Evolutionary conservation across 1,140 invertebrate species (phyloP).

Genomic region (Anoplolepis gracilipes): DNA sequence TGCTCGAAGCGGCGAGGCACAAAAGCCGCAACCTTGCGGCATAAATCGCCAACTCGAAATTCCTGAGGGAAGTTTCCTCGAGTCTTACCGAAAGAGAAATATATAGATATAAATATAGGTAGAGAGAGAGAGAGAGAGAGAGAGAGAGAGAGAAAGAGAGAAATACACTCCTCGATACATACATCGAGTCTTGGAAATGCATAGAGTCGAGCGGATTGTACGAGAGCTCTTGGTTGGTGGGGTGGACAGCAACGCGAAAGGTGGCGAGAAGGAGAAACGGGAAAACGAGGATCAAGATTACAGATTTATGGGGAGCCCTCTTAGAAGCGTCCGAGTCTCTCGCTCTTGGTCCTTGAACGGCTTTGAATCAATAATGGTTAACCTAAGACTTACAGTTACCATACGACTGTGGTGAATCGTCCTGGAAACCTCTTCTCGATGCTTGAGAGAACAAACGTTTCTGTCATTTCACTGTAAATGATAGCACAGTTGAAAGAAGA

Average conservation of each 20-base stretch:
- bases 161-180: slow-evolving; percentile 46
- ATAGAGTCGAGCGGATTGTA: slow-evolving; percentile 42
- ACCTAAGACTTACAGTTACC: slow-evolving; percentile 33
- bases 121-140: not conserved
- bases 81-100: not conserved
- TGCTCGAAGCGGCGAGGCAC: slow-evolving; percentile 66
- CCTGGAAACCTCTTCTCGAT: slow-evolving; percentile 28
- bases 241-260: slow-evolving; percentile 42
- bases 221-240: not conserved
- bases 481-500: not conserved
- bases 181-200: slow-evolving; percentile 57
- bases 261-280: slow-evolving; percentile 25
- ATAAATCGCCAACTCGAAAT: slow-evolving; percentile 71
- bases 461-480: not conserved
- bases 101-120: not conserved
- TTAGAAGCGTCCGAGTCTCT: slow-evolving; percentile 35
- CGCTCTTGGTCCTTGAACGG: slow-evolving; percentile 24
- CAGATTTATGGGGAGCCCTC: slow-evolving; percentile 62
- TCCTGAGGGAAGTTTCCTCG: slow-evolving; percentile 48
- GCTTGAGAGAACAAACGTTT: slow-evolving; percentile 44
- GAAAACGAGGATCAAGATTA: slow-evolving; percentile 60
- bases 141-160: not conserved
- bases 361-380: slow-evolving; percentile 50
- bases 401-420: slow-evolving; percentile 66
- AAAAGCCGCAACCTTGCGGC: slow-evolving; percentile 53